These are phyloP conservation scores for Holacanthus passer DNA, from an alignment of 2,113 vertebrate species.

Conservation along the genomic window DNA sequence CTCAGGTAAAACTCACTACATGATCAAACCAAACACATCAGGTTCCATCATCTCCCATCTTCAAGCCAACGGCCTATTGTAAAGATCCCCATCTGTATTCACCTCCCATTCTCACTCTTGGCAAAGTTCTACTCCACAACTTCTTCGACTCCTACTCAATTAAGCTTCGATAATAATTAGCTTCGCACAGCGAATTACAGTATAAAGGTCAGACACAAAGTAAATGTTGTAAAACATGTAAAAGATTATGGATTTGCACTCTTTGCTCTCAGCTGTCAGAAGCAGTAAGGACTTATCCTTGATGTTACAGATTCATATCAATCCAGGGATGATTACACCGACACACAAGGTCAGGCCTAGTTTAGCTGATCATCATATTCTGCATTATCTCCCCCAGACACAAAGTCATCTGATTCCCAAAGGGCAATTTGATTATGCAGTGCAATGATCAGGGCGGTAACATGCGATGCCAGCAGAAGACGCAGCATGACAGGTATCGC, in stretches of 20 bases:
- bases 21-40: constrained; percentile 29
- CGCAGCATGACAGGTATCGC: constrained; percentile 14
- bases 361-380: constrained; percentile 70
- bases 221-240: constrained; percentile 58
- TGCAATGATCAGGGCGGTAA: constrained; percentile 31
- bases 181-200: constrained; percentile 50
- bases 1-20: constrained; percentile 5
- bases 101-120: constrained; percentile 29
- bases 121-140: constrained; percentile 57
- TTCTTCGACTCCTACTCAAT: constrained; percentile 56
- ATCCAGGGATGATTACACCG: constrained; percentile 54
- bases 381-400: constrained; percentile 64
- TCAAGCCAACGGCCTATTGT: constrained; percentile 3
- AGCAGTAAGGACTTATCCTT: constrained; percentile 41
- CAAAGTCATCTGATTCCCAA: constrained; percentile 71
- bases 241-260: constrained; percentile 43
- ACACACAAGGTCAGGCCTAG: constrained; percentile 63
- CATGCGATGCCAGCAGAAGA: constrained; percentile 21
- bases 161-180: constrained; percentile 65
- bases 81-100: constrained; percentile 56
- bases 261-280: constrained; percentile 40
- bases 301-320: constrained; percentile 69
- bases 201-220: constrained; percentile 59
- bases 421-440: constrained; percentile 70
- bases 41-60: neutral